Evolutionary conservation across 2,888 invertebrate genomes (phyloP), one percentile per base, ranked within the genome.

Genomic region (Cecidostiba fungosa): DNA sequence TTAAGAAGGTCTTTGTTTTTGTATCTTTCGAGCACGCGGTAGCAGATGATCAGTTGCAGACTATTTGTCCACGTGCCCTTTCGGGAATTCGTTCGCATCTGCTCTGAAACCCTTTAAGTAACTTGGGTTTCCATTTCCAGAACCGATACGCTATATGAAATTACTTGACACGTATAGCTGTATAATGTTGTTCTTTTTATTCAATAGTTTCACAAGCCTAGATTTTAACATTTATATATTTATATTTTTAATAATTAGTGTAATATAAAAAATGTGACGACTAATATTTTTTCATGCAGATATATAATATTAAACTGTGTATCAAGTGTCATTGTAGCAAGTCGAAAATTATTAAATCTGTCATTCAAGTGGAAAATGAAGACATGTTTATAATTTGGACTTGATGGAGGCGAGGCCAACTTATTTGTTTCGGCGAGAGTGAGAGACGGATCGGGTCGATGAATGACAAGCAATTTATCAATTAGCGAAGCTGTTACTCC

Each of bases 11-110:
- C 84, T 87, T 85, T 88, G 87, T 88, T 88, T 88, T 87, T 82
- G 76, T 86, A 85, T 86, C 78, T 77, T 76, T 84, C 82, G 66
- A 78, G 43, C 72, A 66, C 78, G 50, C 79, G 79, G 36, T 62
- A 62, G 86, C 87, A 82, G 87, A 88, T 88, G 89, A 89, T 89
- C 87, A 85, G 82, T 85, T 85, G 74, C 73, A 73, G 39, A 43
- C 47, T 84, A 76, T 89, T 89, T 89, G 87, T 89, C 88, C 89
- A 89, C 89, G 89, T 89, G 89, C 87, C 86, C 79, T 74, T 85
- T 79, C 36, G 59, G 76, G 81, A 84, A 87, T 76, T 83, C 79
- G 32, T 85, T 54, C 70, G 70, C 86, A 84, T 87, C 81, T 83
- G 85, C 81, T 76, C 16, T 23, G 80, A 77, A 84, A 79, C 69